Evolutionary conservation across 1,140 invertebrate species (phyloP).

Genomic region (Meloidogyne chitwoodi): DNA sequence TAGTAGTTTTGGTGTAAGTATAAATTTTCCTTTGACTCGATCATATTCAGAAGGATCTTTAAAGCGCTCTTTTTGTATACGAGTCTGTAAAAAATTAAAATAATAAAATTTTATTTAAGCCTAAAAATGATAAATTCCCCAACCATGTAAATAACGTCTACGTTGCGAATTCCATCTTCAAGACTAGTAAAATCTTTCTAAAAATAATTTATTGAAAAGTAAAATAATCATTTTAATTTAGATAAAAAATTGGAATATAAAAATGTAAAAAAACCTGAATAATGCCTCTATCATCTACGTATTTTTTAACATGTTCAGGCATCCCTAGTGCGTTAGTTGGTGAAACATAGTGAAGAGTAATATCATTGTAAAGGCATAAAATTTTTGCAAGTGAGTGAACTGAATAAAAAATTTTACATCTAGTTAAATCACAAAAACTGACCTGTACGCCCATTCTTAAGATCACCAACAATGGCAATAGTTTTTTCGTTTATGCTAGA

Average conservation of each 20-base stretch:
- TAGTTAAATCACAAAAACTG: background rate
- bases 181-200: slow-evolving; percentile 69
- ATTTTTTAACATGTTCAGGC: slow-evolving; percentile 79
- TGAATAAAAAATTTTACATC: background rate
- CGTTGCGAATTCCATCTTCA: slow-evolving; percentile 80
- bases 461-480: slow-evolving; percentile 78
- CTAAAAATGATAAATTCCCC: slow-evolving; percentile 31
- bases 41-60: slow-evolving; percentile 77
- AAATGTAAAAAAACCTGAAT: slow-evolving; percentile 61
- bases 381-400: slow-evolving; percentile 87
- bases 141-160: slow-evolving; percentile 93
- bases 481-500: slow-evolving; percentile 93
- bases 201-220: background rate
- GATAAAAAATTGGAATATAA: too few species aligned
- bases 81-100: slow-evolving; percentile 77
- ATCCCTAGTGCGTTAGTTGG: slow-evolving; percentile 76
- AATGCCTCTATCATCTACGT: slow-evolving; percentile 67
- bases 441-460: slow-evolving; percentile 87
- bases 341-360: slow-evolving; percentile 85
- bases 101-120: too few species aligned
- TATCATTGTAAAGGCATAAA: slow-evolving; percentile 65
- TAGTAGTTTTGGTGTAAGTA: slow-evolving; percentile 91
- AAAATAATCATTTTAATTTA: too few species aligned
- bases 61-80: slow-evolving; percentile 93
- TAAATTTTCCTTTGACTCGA: slow-evolving; percentile 75